These are phyloP conservation scores for Chinchilla lanigera DNA, from an alignment of 2,113 vertebrate species.

Conservation along the genomic window DNA sequence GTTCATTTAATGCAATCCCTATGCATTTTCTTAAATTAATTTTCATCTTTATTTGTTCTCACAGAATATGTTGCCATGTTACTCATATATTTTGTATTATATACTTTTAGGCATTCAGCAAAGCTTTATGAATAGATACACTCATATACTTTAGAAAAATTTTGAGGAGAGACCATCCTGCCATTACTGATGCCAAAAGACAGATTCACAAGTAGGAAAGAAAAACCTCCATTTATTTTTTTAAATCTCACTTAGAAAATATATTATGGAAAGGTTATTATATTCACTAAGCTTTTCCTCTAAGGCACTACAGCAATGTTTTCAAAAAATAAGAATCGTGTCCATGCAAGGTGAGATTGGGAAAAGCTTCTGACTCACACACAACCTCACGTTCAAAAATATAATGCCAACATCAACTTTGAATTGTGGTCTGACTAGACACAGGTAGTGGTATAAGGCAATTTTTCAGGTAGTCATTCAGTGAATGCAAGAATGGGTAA, in stretches of 20 bases:
- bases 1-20: not conserved
- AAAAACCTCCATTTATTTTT: not conserved
- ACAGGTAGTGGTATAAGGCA: not conserved
- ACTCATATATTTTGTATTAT: not conserved
- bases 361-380: not conserved
- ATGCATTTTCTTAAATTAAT: slow-evolving; percentile 11
- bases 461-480: not conserved
- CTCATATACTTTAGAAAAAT: not conserved
- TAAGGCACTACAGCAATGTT: not conserved
- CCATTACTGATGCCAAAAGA: not conserved
- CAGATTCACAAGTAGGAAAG: not conserved
- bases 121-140: not conserved
- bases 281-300: not conserved
- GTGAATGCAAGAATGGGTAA: not conserved
- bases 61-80: not conserved
- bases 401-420: not conserved
- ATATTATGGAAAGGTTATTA: not conserved
- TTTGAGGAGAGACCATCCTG: not conserved
- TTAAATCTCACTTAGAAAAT: not conserved
- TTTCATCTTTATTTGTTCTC: not conserved
- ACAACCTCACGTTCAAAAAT: not conserved
- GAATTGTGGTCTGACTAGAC: not conserved
- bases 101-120: not conserved
- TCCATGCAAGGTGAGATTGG: slow-evolving; percentile 25
- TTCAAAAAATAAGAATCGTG: not conserved